phyloP scores from a whole-genome alignment of 2,113 vertebrate genomes.

The Camelus bactrianus region DNA sequence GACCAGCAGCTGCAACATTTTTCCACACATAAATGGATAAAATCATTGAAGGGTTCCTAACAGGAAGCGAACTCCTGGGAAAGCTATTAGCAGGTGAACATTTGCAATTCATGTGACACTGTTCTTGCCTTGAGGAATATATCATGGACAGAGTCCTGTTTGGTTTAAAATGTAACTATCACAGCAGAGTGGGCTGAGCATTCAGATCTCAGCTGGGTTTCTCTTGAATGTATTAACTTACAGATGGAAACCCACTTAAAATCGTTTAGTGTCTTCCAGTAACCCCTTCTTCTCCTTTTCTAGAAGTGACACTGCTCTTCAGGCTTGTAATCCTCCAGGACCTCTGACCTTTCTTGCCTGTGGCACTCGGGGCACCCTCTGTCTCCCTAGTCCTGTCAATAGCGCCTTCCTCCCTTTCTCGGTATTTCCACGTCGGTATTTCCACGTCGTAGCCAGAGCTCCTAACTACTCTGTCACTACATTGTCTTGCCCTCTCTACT shows the following conservation, averaged over 20 bases:
- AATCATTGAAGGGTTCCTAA: constrained; percentile 47
- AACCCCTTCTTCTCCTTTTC: neutral
- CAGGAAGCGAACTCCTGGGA: constrained; percentile 77
- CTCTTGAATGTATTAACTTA: constrained; percentile 75
- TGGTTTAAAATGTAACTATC: constrained; percentile 79
- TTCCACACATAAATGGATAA: constrained; percentile 65
- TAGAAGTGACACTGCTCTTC: neutral
- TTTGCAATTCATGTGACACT: constrained; percentile 80
- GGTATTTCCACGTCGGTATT: neutral
- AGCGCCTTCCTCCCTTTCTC: neutral
- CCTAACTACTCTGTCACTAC: too few species aligned
- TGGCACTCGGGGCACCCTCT: neutral
- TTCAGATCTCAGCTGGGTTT: constrained; percentile 73
- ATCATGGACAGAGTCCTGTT: constrained; percentile 17
- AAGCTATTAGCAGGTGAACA: constrained; percentile 58
- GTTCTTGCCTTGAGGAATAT: constrained; percentile 42
- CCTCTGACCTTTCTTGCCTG: neutral
- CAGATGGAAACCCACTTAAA: constrained; percentile 67
- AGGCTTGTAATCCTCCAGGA: neutral
- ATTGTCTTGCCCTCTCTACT: neutral
- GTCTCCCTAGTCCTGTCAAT: neutral
- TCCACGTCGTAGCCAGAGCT: neutral
- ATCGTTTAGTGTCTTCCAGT: constrained; percentile 51
- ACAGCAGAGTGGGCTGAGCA: neutral
- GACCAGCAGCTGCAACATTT: neutral